Evolutionary conservation across 2,113 vertebrate species (phyloP), one percentile per base, ranked within the genome.

Genomic region (Notarius lentiginosus): DNA sequence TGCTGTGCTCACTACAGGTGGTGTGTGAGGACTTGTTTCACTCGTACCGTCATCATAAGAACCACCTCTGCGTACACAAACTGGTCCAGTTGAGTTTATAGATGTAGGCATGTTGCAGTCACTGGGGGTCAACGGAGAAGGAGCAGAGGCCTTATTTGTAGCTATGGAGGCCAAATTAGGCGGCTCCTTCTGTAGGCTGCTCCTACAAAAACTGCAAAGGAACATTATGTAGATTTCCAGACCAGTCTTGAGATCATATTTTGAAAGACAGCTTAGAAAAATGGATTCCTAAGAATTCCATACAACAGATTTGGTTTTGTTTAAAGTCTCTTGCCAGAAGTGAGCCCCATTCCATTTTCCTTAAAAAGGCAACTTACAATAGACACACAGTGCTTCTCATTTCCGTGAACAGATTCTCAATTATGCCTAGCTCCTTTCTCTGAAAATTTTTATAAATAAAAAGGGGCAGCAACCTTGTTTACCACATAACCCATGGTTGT

Each of bases 91-190:
- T 15, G 73, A 51, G 17, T 61, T 83, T 53, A 61, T 66, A 49
- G 81, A 49, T 27, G 49, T 65, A 2, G 86, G 86, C 88, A 88
- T 82, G 86, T 11, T 79, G 82, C 41, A 60, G 84, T 17, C 58
- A 20, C 77, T 70, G 53, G 51, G 56, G 55, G 73, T 80, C 14
- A 77, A 12, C 4, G 65, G 47, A 84, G 68, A 83, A 61, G 87
- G 53, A 66, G 66, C 82, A 51, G 87, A 85, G 49, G 83, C 89
- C 86, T 92, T 91, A 51, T 83, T 86, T 88, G 90, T 90, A 30
- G 91, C 89, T 58, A 88, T 27, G 9, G 89, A 89, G 56, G 89
- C 88, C 56, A 85, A 14, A 6, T 83, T 51, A 61, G 63, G 80
- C 49, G 91, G 88, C 65, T 91, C 91, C 80, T 82, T 89, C 10